Conservation (phyloP, 2,888 invertebrate genomes). For the Clunio marinus region DNA sequence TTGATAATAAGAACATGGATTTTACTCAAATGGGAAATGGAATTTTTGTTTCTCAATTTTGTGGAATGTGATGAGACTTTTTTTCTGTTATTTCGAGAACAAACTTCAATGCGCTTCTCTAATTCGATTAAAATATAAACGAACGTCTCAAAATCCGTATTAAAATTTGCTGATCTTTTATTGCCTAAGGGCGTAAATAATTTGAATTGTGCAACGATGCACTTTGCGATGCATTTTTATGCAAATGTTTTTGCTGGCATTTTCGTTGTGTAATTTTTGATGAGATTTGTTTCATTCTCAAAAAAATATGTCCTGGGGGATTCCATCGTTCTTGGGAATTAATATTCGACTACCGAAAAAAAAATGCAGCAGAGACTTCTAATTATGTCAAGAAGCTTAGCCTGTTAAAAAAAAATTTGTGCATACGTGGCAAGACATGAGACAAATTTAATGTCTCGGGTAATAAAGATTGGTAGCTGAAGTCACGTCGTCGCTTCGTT, state of each 20-base stretch:
- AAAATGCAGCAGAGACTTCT: conserved; percentile 25
- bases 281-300: background rate
- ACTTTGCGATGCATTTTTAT: conserved; percentile 30
- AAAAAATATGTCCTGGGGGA: conserved; percentile 34
- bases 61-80: conserved; percentile 24
- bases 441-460: conserved; percentile 37
- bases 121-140: too few species aligned
- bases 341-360: background rate
- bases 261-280: conserved; percentile 1
- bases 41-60: conserved; percentile 25
- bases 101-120: too few species aligned
- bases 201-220: background rate
- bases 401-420: background rate
- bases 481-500: background rate
- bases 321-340: conserved; percentile 17
- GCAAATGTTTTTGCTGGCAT: conserved; percentile 31
- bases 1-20: conserved; percentile 19
- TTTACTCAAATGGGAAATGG: conserved; percentile 27
- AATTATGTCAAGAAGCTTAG: conserved; percentile 32
- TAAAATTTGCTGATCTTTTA: too few species aligned
- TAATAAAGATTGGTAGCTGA: background rate
- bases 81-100: too few species aligned
- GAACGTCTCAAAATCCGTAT: too few species aligned
- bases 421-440: conserved; percentile 13
- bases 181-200: too few species aligned